Percentiles rank a stretch among this genome's conserved stretches.
Conservation (phyloP, 2,888 invertebrate species). For the Pachymerium ferrugineum region DNA sequence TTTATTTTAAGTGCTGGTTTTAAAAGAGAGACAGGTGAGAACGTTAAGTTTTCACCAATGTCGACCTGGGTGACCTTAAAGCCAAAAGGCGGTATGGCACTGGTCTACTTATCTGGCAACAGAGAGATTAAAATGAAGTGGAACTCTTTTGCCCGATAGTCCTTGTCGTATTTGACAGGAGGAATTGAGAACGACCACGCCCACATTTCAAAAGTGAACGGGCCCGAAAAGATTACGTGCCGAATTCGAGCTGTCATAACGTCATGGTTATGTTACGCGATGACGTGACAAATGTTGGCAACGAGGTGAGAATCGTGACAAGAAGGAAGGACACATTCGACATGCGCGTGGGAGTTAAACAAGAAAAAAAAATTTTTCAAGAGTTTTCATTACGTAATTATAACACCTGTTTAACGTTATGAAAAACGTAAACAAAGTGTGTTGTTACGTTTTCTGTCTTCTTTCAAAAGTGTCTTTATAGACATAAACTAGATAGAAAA, state of each 20-base stretch:
- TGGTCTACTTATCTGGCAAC: constrained; percentile 20
- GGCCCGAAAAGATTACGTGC: background rate
- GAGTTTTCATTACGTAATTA: background rate
- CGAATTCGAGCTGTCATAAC: constrained; percentile 16
- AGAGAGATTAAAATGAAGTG: background rate
- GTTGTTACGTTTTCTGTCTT: constrained; percentile 1
- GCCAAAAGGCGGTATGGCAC: constrained; percentile 8
- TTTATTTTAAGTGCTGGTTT: background rate
- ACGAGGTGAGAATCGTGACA: constrained; percentile 19
- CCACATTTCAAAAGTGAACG: background rate
- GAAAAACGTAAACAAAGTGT: background rate
- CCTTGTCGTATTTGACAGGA: constrained; percentile 9
- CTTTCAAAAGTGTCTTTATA: constrained; percentile 11
- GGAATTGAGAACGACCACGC: constrained; percentile 11
- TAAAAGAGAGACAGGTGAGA: background rate
- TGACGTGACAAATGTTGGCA: constrained; percentile 29
- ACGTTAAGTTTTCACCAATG: background rate
- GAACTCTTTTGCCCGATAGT: background rate
- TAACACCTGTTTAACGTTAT: background rate
- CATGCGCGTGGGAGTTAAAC: too few species aligned
- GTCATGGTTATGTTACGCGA: background rate
- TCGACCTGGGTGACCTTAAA: background rate
- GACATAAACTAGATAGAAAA: constrained; percentile 1
- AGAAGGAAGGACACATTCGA: background rate
- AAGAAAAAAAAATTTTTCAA: too few species aligned